phyloP scores from a whole-genome alignment of 2,113 vertebrate genomes.

The Micronycteris hirsuta region DNA sequence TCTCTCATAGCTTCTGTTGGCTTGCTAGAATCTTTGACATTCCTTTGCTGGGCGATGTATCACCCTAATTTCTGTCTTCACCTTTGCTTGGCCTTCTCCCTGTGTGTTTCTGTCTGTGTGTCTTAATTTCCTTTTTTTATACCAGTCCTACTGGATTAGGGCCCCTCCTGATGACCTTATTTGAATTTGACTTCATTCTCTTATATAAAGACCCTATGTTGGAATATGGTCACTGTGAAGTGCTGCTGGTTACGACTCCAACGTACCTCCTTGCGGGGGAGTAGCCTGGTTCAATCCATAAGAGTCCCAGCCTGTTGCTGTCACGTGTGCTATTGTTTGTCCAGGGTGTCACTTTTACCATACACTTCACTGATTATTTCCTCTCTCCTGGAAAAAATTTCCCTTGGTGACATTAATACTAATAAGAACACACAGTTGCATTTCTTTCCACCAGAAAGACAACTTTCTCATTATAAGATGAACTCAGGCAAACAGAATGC shows the following conservation, averaged over 20 bases:
- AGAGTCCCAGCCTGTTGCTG: fast-evolving
- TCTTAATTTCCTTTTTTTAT: neutral
- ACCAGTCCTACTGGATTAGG: neutral
- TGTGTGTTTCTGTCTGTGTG: neutral
- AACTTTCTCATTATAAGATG: neutral
- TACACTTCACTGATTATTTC: neutral
- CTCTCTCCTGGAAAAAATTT: neutral
- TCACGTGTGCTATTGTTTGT: neutral
- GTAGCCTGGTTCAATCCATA: neutral
- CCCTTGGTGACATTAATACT: neutral
- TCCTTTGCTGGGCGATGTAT: neutral
- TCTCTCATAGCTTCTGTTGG: neutral
- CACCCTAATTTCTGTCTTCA: neutral
- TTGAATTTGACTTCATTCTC: neutral
- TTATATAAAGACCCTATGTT: neutral
- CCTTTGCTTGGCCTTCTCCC: neutral
- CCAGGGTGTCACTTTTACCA: neutral
- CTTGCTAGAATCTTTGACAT: neutral
- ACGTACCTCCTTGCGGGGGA: fast-evolving
- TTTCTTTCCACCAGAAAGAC: neutral
- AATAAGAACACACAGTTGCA: fast-evolving
- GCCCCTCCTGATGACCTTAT: neutral
- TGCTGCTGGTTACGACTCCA: neutral
- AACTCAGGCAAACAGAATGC: neutral
- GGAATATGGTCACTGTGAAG: neutral